Conservation (phyloP, 1,140 invertebrate genomes). For the Ips typographus region DNA sequence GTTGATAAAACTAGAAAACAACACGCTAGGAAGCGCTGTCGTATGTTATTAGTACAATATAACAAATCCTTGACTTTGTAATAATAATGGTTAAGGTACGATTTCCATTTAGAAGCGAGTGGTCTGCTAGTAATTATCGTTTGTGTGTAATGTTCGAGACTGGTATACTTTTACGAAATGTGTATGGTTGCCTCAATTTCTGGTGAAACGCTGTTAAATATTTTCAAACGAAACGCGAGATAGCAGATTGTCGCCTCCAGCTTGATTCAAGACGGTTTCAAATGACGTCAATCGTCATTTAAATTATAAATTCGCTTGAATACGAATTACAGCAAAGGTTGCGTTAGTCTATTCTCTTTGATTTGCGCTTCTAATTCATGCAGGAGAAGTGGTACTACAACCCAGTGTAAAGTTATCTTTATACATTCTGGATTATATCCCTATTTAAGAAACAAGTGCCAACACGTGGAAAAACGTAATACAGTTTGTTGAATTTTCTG, state of each 20-base stretch:
- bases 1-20: constrained; percentile 31
- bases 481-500: no score
- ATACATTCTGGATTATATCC: no score
- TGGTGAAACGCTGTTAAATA: constrained; percentile 14
- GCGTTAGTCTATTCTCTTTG: no score
- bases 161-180: constrained; percentile 21
- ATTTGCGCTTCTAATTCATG: no score
- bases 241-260: background rate
- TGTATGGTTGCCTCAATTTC: constrained; percentile 10
- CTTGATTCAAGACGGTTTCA: constrained; percentile 8
- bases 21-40: constrained; percentile 34
- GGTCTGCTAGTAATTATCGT: constrained; percentile 8
- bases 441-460: no score
- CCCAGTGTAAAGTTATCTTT: no score
- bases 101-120: constrained; percentile 20
- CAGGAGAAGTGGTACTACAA: no score
- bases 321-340: no score
- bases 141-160: constrained; percentile 17
- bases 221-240: constrained; percentile 6
- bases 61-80: constrained; percentile 37
- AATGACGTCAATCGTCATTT: constrained; percentile 21
- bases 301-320: background rate
- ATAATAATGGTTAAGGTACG: constrained; percentile 20
- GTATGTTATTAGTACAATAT: constrained; percentile 29
- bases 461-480: no score